Evolutionary conservation across 2,888 invertebrate genomes (phyloP), one percentile per base, ranked within the genome.

Genomic region (Drosophila longiperda): DNA sequence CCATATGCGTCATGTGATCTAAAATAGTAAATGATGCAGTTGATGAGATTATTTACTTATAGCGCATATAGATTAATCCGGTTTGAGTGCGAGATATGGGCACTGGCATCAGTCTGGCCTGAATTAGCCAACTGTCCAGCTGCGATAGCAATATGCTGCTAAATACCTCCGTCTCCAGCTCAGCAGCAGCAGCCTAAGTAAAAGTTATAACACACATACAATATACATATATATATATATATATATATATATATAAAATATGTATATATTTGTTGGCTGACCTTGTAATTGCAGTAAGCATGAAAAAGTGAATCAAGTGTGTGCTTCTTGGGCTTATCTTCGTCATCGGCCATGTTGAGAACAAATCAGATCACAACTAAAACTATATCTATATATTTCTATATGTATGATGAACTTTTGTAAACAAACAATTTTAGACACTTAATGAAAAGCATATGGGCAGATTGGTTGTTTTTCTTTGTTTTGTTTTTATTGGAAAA

Each of bases 61-160:
- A 91, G 36, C 87, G 83, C 83, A 90, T 87, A 62, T 91, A 92
- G 34, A 89, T 80, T 11, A 89, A 74, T 5, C 91, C 91, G 6
- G 91, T 91, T 59, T 91, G 92, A 1, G 77, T 85, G 12, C 82
- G 72, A 5, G 78, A 73, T 33, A 91, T 83, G 34, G 80, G 77
- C 6, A 7, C 38, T 3, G 75, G 83, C 66, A 91, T 82, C 3
- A 91, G 64, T 48, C 84, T 73, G 9, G 91, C 80, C 54, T 91
- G 91, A 33, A 75, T 66, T 50, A 91, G 66, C 91, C 91, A 91
- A 34, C 66, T 54, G 59, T 91, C 92, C 7, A 91, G 70, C 70
- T 91, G 91, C 0, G 90, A 83, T 17, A 91, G 71, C 58, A 91
- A 66, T 33, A 91, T 91, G 34, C 79, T 63, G n/a, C 90, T 75